Evolutionary conservation across 2,797 vertebrate genomes (phyloP).

Genomic region (Peromyscus aztecus): DNA sequence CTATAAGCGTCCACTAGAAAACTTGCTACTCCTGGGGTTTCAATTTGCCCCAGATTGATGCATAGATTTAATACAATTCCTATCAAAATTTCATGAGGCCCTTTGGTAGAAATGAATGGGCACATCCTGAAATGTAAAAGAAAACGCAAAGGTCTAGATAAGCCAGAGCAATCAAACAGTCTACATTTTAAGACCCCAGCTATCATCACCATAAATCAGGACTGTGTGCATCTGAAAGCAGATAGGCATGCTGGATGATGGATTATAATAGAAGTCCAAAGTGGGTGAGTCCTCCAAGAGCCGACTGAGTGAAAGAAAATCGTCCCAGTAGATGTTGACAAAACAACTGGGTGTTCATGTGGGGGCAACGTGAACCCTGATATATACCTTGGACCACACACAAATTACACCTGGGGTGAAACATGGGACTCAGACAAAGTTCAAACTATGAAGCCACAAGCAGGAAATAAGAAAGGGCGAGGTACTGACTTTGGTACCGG

Average conservation of each 20-base stretch:
- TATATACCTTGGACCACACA: not conserved
- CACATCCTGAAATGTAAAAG: constrained; percentile 15
- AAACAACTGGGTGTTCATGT: not conserved
- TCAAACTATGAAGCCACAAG: not conserved
- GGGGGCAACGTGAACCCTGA: not conserved
- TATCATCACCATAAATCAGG: not conserved
- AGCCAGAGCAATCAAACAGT: not conserved
- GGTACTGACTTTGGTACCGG: not conserved
- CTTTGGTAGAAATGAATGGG: constrained; percentile 7
- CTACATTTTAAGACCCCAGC: not conserved
- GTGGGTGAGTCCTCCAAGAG: no score
- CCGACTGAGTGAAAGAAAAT: not conserved
- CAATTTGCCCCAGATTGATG: constrained; percentile 24
- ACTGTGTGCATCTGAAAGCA: fast-evolving
- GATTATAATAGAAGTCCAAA: not conserved
- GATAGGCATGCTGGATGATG: not conserved
- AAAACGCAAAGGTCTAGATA: not conserved
- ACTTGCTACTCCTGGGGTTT: not conserved
- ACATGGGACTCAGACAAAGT: not conserved
- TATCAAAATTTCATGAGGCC: constrained; percentile 34
- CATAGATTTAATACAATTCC: constrained; percentile 47
- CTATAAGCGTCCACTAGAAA: not conserved
- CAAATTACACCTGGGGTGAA: not conserved
- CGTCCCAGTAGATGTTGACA: not conserved
- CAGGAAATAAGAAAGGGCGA: not conserved